phyloP scores from a whole-genome alignment of 2,888 invertebrate species.

The Heliconius hortense region DNA sequence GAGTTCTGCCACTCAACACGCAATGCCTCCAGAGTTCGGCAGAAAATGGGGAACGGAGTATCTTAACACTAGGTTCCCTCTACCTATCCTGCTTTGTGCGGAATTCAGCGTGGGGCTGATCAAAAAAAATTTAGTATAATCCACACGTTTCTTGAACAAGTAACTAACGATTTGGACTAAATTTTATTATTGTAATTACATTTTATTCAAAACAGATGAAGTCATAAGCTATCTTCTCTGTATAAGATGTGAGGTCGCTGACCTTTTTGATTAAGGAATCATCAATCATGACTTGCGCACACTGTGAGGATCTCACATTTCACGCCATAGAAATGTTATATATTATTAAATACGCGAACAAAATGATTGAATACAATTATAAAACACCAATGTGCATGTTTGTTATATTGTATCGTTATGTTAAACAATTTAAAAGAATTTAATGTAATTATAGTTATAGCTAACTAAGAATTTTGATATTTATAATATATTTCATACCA shows the following conservation, averaged over 20 bases:
- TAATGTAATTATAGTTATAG: neutral
- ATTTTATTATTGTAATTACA: conserved; percentile 47
- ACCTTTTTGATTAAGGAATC: conserved; percentile 76
- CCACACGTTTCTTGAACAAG: conserved; percentile 35
- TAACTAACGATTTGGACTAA: conserved; percentile 35
- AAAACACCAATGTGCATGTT: neutral
- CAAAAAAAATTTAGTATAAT: neutral
- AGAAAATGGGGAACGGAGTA: too few species aligned
- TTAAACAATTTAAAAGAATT: neutral
- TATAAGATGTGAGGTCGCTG: conserved; percentile 58
- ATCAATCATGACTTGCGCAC: conserved; percentile 71
- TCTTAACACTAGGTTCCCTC: too few species aligned
- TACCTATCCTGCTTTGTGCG: too few species aligned
- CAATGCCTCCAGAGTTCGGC: too few species aligned
- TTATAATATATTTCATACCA: neutral
- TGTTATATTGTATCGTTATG: neutral
- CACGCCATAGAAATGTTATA: conserved; percentile 50
- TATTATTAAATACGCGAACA: conserved; percentile 32
- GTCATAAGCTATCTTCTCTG: conserved; percentile 61
- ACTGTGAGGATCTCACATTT: conserved; percentile 66
- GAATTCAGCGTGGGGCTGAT: too few species aligned
- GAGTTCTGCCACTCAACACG: too few species aligned
- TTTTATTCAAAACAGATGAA: conserved; percentile 62
- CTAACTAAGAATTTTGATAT: neutral
- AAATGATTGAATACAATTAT: conserved; percentile 19